Conservation (phyloP, 2,113 vertebrate species). For the Thamnaconus septentrionalis region DNA sequence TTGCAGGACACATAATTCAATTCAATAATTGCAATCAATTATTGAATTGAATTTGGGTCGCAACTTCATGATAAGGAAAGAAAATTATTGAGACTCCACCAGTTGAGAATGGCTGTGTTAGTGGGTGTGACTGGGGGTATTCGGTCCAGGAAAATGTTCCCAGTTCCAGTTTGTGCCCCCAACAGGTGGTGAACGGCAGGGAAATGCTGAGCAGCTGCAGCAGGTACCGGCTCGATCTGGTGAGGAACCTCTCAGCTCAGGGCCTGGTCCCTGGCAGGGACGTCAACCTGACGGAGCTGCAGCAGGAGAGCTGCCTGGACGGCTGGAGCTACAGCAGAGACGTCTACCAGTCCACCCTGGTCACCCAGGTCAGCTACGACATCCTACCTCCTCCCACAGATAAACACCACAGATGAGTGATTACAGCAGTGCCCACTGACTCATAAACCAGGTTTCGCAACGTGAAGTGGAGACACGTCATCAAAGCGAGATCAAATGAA, state of each 20-base stretch:
- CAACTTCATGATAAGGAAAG: too few species aligned
- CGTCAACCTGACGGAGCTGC: conserved; percentile 61
- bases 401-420: too few species aligned
- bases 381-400: background rate
- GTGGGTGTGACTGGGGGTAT: too few species aligned
- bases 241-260: conserved; percentile 61
- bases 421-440: too few species aligned
- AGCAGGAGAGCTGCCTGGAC: conserved; percentile 65
- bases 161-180: background rate
- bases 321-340: conserved; percentile 76
- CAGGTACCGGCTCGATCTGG: conserved; percentile 68
- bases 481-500: too few species aligned
- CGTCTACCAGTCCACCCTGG: conserved; percentile 67
- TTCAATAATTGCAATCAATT: too few species aligned
- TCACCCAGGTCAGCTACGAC: conserved; percentile 61
- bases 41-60: too few species aligned
- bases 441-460: too few species aligned
- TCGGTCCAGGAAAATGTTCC: background rate
- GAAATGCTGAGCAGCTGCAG: conserved; percentile 61
- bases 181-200: conserved; percentile 53
- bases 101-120: too few species aligned
- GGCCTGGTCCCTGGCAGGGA: conserved; percentile 49
- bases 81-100: too few species aligned
- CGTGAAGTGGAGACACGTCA: too few species aligned
- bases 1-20: too few species aligned